Conservation (phyloP, 2,888 invertebrate genomes). For the Hypomecis atomaria region DNA sequence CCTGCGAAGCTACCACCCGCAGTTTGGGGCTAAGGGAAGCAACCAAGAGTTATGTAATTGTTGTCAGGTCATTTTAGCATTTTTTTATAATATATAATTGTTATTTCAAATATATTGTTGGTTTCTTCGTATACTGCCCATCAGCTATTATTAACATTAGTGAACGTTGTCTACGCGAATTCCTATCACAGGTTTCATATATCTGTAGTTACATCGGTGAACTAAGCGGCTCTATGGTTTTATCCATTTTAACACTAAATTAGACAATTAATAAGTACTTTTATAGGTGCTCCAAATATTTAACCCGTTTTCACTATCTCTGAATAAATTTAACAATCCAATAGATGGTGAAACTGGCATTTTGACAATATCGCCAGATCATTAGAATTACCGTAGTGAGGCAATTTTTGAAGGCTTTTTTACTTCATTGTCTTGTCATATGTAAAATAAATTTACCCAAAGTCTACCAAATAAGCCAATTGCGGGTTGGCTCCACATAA, state of each 20-base stretch:
- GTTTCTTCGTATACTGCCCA: constrained; percentile 25
- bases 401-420: too few species aligned
- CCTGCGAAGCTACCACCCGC: too few species aligned
- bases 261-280: constrained; percentile 26
- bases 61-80: background rate
- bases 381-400: too few species aligned
- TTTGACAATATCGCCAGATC: too few species aligned
- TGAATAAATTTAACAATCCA: constrained; percentile 2
- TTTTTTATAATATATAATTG: background rate
- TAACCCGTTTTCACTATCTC: constrained; percentile 16
- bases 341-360: too few species aligned
- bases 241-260: constrained; percentile 40
- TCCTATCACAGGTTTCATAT: constrained; percentile 69
- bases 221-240: constrained; percentile 37
- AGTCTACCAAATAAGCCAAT: too few species aligned
- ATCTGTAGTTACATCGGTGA: constrained; percentile 41
- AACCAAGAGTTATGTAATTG: too few species aligned
- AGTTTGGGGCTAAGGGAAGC: too few species aligned
- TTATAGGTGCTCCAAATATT: constrained; percentile 24
- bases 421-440: too few species aligned
- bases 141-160: constrained; percentile 35
- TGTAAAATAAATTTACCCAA: too few species aligned
- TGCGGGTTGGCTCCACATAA: too few species aligned
- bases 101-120: background rate
- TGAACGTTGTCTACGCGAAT: constrained; percentile 48